A percentile compares a stretch with the other conserved stretches of the same genome.
phyloP scores from a whole-genome alignment of 2,113 vertebrate species.

The Athene noctua region DNA sequence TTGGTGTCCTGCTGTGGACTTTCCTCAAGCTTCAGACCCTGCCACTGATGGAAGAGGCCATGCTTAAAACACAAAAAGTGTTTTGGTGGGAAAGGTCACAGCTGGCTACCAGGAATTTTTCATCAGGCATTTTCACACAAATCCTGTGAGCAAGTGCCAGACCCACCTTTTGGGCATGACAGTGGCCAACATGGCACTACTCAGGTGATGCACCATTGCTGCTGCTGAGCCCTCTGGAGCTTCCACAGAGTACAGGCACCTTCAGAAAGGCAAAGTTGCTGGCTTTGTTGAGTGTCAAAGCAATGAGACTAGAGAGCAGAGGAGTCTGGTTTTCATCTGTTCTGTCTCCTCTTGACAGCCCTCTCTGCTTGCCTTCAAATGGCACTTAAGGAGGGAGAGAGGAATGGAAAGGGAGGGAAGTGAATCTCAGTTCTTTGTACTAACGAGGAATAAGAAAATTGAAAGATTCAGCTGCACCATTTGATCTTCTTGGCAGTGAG shows the following conservation, averaged over 20 bases:
- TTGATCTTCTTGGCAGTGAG: neutral
- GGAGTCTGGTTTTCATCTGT: neutral
- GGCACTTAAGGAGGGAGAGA: too few relatives aligned
- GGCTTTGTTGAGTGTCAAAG: neutral
- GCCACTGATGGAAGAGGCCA: neutral
- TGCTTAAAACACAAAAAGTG: too few relatives aligned
- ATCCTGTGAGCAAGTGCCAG: neutral
- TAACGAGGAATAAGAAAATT: neutral
- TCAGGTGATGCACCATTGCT: neutral
- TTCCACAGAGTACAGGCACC: too few relatives aligned
- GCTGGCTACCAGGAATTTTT: neutral
- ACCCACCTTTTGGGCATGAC: rapidly evolving
- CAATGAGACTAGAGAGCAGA: neutral
- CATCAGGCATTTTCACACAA: rapidly evolving
- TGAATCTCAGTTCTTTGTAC: neutral
- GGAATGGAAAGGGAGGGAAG: neutral
- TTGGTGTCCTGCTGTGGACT: rapidly evolving
- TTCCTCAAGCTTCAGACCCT: neutral
- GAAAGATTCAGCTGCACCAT: neutral
- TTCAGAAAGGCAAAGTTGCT: neutral
- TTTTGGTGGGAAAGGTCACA: neutral
- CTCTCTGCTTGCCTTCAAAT: neutral
- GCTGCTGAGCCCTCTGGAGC: neutral
- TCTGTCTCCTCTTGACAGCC: neutral
- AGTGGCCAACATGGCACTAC: rapidly evolving